Evolutionary conservation across 2,113 vertebrate species (phyloP), one percentile per base, ranked within the genome.

Genomic region (Sitta europaea): DNA sequence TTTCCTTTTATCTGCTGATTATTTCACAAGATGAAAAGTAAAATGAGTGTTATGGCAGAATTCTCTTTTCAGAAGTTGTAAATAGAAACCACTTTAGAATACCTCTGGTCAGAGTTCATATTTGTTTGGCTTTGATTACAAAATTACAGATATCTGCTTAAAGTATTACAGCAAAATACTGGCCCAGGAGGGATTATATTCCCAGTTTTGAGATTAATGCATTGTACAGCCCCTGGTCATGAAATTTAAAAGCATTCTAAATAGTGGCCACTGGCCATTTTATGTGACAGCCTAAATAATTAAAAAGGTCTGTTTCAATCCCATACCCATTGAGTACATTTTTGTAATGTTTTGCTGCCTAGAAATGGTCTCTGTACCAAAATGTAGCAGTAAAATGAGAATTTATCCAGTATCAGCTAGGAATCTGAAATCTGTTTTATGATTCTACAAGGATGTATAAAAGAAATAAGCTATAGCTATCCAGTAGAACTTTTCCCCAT

Each of bases 111-210:
- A 88, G 87, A 90, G 38, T 83, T 90, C 43, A 59, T 86, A 83
- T 87, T 78, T 57, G 16, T 86, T 97, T 88, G 86, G 53, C 36
- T 90, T 90, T 79, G 70, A 89, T 90, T 92, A 75, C 33, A 77
- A 90, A 96, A 88, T 86, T 94, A 74, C 53, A 86, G 47, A 58
- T 86, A 95, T 91, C 91, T 93, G 63, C 74, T 96, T 93, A 61
- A 93, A 81, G 62, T 53, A 87, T 94, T 92, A 88, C 19, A 92
- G 50, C n/a, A 61, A 84, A 91, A 74, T 86, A 77, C 23, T 66
- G 36, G 43, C 23, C 80, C 68, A 65, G 51, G 54, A 86, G 68
- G 81, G 28, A 92, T 91, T 94, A 84, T 87, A 92, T 86, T 92
- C 91, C 76, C 79, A 94, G 59, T 74, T 92, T 53, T 75, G 67